Conservation (phyloP, 2,888 invertebrate genomes). For the Nebria salina region DNA sequence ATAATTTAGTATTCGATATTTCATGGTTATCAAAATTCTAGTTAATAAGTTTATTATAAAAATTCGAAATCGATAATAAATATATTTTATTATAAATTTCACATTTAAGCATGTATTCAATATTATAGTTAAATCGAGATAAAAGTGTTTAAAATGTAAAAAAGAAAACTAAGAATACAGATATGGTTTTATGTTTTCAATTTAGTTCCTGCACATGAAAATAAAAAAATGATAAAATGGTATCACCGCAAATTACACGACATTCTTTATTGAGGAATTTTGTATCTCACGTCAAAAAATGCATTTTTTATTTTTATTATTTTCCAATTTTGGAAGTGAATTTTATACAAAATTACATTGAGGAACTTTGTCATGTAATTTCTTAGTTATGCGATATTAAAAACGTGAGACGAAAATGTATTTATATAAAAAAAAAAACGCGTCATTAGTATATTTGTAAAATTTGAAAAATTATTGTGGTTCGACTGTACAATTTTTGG, state of each 20-base stretch:
- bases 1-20: background rate
- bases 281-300: constrained; percentile 1
- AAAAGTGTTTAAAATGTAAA: too few relatives aligned
- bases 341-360: background rate
- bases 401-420: too few relatives aligned
- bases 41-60: too few relatives aligned
- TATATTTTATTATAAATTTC: too few relatives aligned
- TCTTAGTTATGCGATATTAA: too few relatives aligned
- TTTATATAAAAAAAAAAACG: too few relatives aligned
- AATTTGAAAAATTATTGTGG: background rate
- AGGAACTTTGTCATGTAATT: background rate
- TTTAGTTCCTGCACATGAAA: background rate
- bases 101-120: too few relatives aligned
- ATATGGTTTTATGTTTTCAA: background rate
- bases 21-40: background rate
- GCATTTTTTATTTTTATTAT: background rate
- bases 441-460: too few relatives aligned
- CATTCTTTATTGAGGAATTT: background rate
- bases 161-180: background rate
- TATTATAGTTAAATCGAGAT: too few relatives aligned
- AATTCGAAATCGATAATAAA: too few relatives aligned
- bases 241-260: background rate
- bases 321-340: background rate
- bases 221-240: background rate
- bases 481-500: background rate